Evolutionary conservation across 2,113 vertebrate genomes (phyloP).

Genomic region (Nesoenas mayeri): DNA sequence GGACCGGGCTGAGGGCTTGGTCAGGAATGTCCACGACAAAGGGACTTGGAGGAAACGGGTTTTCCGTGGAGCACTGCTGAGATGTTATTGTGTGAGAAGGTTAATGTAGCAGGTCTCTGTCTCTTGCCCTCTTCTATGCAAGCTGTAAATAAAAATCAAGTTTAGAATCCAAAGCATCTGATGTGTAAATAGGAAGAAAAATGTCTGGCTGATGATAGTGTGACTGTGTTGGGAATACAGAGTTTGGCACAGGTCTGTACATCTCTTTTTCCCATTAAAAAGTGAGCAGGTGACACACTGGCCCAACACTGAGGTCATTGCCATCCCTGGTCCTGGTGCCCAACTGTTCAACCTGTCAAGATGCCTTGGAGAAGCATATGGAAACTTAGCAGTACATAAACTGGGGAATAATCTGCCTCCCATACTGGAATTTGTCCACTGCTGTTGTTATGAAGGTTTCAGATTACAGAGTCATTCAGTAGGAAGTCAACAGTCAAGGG

Average conservation of each 20-base stretch:
- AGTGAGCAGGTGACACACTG: not conserved
- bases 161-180: not conserved
- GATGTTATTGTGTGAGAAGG: not conserved
- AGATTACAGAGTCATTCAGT: slow-evolving; percentile 24
- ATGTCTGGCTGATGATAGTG: not conserved
- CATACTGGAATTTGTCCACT: not conserved
- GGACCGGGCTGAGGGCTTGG: not conserved
- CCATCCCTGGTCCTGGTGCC: not conserved
- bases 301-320: rapidly evolving
- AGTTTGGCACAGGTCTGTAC: not conserved
- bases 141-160: not conserved
- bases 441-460: slow-evolving; percentile 24
- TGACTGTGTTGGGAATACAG: not conserved
- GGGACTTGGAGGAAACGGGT: not conserved
- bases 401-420: not conserved
- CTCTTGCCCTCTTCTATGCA: not conserved
- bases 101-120: not conserved
- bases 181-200: not conserved
- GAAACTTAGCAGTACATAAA: not conserved
- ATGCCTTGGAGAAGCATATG: not conserved
- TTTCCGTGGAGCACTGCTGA: not conserved
- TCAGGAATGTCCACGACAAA: not conserved
- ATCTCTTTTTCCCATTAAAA: not conserved
- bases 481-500: slow-evolving; percentile 26
- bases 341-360: not conserved